A percentile compares a stretch with the other conserved stretches of the same genome.
Conservation (phyloP, 92 coral and sea anemone genomes). For the Parazoanthus darwini region DNA sequence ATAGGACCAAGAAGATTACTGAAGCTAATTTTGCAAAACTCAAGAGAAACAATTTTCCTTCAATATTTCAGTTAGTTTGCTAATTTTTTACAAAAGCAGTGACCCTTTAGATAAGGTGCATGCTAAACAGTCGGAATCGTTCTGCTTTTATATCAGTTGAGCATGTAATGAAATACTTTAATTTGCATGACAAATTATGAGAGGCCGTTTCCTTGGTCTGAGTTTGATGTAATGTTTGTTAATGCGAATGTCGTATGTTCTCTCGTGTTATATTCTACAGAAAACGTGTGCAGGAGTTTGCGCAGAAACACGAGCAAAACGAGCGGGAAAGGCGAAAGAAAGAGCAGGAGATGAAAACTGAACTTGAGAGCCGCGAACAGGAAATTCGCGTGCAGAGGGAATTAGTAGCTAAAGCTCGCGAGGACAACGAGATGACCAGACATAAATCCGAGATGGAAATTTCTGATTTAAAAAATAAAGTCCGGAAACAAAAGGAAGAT, state of each 20-base stretch:
- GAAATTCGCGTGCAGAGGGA: slow-evolving; percentile 73
- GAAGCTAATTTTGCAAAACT: too few relatives aligned
- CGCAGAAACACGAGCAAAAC: slow-evolving; percentile 78
- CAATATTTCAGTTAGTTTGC: neutral
- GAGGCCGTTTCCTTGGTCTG: neutral
- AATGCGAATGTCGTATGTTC: neutral
- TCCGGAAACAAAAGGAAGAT: slow-evolving; percentile 83
- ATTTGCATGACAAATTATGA: neutral
- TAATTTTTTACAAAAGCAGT: too few relatives aligned
- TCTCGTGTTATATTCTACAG: slow-evolving; percentile 47
- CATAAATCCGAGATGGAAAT: slow-evolving; percentile 81
- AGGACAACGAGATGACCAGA: slow-evolving; percentile 68
- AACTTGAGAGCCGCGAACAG: slow-evolving; percentile 73
- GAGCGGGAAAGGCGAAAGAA: slow-evolving; percentile 69
- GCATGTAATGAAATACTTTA: neutral
- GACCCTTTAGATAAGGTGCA: neutral
- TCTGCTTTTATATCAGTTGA: neutral
- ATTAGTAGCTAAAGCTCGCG: slow-evolving; percentile 76
- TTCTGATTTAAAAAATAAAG: slow-evolving; percentile 70
- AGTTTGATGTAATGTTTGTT: neutral
- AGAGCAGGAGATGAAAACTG: slow-evolving; percentile 80
- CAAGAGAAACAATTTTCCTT: too few relatives aligned
- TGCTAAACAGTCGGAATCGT: neutral
- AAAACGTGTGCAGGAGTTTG: slow-evolving; percentile 80
- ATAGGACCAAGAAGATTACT: too few relatives aligned